phyloP scores from a whole-genome alignment of 2,888 invertebrate genomes.

The Operophtera brumata region DNA sequence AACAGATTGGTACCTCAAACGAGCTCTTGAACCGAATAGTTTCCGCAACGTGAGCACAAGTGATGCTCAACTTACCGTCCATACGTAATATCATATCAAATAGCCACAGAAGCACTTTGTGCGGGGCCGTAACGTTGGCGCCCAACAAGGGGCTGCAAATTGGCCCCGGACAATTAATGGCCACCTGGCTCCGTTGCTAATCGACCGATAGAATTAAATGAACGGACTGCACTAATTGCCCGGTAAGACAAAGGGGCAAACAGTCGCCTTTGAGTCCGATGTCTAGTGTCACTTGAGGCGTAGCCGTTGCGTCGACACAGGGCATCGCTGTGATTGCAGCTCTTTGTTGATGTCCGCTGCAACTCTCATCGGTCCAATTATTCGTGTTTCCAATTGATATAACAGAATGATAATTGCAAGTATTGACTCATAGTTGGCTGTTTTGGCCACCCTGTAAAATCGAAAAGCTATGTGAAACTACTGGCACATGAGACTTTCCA shows the following conservation, averaged over 20 bases:
- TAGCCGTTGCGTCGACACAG: conserved; percentile 55
- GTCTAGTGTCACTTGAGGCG: conserved; percentile 77
- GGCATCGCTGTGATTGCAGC: conserved; percentile 38
- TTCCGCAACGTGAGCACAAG: conserved; percentile 33
- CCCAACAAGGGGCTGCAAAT: conserved; percentile 64
- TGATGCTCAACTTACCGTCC: conserved; percentile 41
- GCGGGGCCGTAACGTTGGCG: conserved; percentile 49
- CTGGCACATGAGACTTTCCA: too few species aligned
- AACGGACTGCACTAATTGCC: conserved; percentile 79
- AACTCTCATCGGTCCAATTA: conserved; percentile 17
- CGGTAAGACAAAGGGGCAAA: conserved; percentile 79
- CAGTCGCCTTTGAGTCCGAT: conserved; percentile 74
- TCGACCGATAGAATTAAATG: conserved; percentile 81
- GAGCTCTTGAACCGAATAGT: conserved; percentile 27
- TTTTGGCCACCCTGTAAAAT: too few species aligned
- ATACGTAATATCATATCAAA: conserved; percentile 43
- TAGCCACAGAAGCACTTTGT: conserved; percentile 45
- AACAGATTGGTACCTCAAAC: conserved; percentile 22
- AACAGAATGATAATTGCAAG: conserved; percentile 13
- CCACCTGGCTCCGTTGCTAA: conserved; percentile 72
- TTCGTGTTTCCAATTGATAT: conserved; percentile 17
- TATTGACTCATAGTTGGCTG: too few species aligned
- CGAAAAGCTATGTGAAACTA: too few species aligned
- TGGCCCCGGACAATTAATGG: conserved; percentile 74
- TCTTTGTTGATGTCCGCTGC: conserved; percentile 21